Base-by-base conservation (phyloP, 2,113 vertebrate species). In the Hirundichthys speculiger region DNA sequence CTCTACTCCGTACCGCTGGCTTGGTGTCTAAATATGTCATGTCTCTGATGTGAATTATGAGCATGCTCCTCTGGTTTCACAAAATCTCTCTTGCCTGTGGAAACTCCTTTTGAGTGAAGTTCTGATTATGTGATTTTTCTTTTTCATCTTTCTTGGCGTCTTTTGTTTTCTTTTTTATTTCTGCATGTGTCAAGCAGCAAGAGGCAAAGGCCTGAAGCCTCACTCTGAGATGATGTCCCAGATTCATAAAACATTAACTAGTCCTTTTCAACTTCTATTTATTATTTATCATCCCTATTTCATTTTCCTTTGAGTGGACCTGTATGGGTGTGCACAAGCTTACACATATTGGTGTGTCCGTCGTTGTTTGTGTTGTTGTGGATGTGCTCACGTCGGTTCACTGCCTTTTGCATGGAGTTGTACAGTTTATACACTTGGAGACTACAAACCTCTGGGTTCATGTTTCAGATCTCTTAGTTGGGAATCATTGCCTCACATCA, bases 181-280 rank as follows among this genome's bases (percentile, higher is more conserved):
- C 66, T 83, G 82, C 65, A 77, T 76, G 81, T 87, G 89, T 88
- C 88, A 84, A 47, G 72, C 86, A 72, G 84, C 64, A 86, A 79
- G 64, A 86, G 75, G 83, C 69, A 78, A 79, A 85, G 77, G 80
- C 81, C 78, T 86, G 85, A 87, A 92, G 86, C 80, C 83, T 82
- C 65, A 86, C 73, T 83, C 82, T 85, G 83, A 88, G 82, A 89
- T 90, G 88, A 90, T 90, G 87, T 92, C 89, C 86, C 83, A 89
- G 82, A 91, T 90, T 92, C 88, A 91, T 91, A 78, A 92, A 92
- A 92, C 89, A 92, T 92, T 90, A 86, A 92, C 82, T 69, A 77
- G 76, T 82, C 87, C 90, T 89, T 90, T 88, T 92, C 85, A 89
- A 79, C 87, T 87, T 61, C 56, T 88, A 85, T 92, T 89, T 84